Evolutionary conservation across 1,140 invertebrate genomes (phyloP).

Genomic region (Eumaeus atala): DNA sequence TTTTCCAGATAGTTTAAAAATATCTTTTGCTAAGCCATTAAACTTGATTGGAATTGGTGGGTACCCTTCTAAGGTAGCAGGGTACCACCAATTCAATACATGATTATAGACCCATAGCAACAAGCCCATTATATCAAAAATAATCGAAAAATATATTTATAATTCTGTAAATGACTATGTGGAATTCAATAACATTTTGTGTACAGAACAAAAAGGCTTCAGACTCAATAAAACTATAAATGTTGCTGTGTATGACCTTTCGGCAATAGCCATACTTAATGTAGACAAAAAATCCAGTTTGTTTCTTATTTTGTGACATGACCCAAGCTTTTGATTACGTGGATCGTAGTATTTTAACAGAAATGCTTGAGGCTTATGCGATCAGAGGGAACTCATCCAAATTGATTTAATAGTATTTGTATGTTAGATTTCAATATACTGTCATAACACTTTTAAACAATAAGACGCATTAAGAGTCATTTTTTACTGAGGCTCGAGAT

Average conservation of each 20-base stretch:
- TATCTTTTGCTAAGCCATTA: too few species aligned
- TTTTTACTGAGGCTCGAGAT: neutral
- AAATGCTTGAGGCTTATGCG: neutral
- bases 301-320: neutral
- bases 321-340: neutral
- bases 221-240: neutral
- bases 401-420: neutral
- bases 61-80: too few species aligned
- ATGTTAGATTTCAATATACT: neutral
- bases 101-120: too few species aligned
- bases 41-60: too few species aligned
- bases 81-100: too few species aligned
- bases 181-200: slow-evolving; percentile 1
- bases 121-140: neutral
- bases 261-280: neutral
- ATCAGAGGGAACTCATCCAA: neutral
- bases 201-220: slow-evolving; percentile 1
- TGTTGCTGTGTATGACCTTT: neutral
- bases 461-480: neutral
- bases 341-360: neutral
- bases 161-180: neutral
- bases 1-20: too few species aligned
- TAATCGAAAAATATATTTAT: neutral
- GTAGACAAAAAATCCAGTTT: neutral
- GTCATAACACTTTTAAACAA: neutral